Evolutionary conservation across 2,888 invertebrate genomes (phyloP).

Genomic region (Leucozona laternaria): DNA sequence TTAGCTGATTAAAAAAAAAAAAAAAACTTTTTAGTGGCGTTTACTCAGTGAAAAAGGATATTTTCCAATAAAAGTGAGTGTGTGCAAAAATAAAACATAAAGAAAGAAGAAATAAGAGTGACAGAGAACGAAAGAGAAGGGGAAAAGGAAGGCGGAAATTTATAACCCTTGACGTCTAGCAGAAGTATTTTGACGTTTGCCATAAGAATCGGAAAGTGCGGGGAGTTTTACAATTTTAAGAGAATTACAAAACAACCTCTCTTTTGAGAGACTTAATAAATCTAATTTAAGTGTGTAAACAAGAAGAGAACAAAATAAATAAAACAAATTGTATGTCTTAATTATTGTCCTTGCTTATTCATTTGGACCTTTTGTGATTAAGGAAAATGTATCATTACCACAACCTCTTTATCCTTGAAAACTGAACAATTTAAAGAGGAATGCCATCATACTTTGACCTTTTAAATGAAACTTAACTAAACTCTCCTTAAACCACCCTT

Average conservation of each 20-base stretch:
- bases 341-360: conserved; percentile 6
- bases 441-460: conserved; percentile 51
- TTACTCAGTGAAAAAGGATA: conserved; percentile 52
- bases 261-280: conserved; percentile 38
- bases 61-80: conserved; percentile 67
- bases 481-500: background rate
- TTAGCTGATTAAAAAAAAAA: conserved; percentile 12
- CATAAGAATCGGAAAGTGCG: background rate
- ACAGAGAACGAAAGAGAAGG: conserved; percentile 21
- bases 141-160: conserved; percentile 1
- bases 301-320: conserved; percentile 48
- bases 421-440: background rate
- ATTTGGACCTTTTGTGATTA: conserved; percentile 22
- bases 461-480: conserved; percentile 18
- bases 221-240: conserved; percentile 19
- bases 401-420: background rate
- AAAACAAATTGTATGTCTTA: conserved; percentile 25
- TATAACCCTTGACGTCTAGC: conserved; percentile 43
- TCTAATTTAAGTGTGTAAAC: conserved; percentile 41
- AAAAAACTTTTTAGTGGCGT: conserved; percentile 47
- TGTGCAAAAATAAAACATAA: conserved; percentile 32
- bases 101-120: conserved; percentile 25
- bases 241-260: conserved; percentile 28
- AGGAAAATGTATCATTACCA: background rate
- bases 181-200: conserved; percentile 47